Base-by-base conservation (phyloP, 2,888 invertebrate genomes). In the Oxystoma pomonae region DNA sequence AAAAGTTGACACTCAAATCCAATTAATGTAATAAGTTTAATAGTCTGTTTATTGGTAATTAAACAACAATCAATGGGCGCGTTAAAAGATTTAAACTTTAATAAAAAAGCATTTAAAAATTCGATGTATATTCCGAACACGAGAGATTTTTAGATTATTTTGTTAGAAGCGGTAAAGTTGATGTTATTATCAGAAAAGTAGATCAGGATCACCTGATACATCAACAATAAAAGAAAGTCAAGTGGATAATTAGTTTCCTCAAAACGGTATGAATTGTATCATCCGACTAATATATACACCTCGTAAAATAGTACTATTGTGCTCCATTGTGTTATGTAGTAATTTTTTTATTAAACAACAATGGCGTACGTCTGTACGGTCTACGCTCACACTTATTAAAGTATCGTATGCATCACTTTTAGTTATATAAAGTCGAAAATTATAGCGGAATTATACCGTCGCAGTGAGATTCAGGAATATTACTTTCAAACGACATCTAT, bases 311-410 rank as follows among this genome's bases (percentile, higher is more conserved):
- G 58, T 65, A 65, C 60, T 61, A 65, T 65, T 65, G 62, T 65
- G 55, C 20, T 59, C 53, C n/a, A n/a, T n/a, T n/a, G n/a, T n/a
- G n/a, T n/a, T n/a, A n/a, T n/a, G 66, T 66, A 66, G 66, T 66
- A 66, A 66, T 61, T 66, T 66, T 35, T 65, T 66, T 61, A 65
- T 63, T 65, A 51, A 55, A 16, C 55, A 65, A 65, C 65, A 65
- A 65, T 65, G 57, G 65, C 20, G 65, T 62, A 60, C 53, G 35
- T 35, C 35, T 35, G 12, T 12, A 35, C 35, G 35, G 35, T 35
- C 35, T 35, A 35, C 35, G 35, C 5, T 35, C 35, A 35, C 35
- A 35, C 35, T 35, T 35, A 35, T 35, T 35, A 35, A 35, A 35
- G 35, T 35, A 35, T n/a, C n/a, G 35, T 35, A 35, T 35, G 35